Base-by-base conservation (phyloP, 2,888 invertebrate species). In the Aphrophora alni region DNA sequence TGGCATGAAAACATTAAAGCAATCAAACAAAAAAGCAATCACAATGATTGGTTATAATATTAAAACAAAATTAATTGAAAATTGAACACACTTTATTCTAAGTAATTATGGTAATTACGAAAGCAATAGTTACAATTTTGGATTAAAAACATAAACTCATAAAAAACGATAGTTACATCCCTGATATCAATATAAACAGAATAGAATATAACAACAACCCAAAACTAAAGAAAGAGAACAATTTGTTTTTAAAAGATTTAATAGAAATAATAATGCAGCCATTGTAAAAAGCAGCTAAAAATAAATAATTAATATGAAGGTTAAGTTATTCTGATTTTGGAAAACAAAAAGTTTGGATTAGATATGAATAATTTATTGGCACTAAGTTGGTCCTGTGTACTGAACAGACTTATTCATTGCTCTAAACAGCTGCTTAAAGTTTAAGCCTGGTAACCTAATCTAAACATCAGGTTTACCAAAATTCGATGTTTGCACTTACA, bases 401-500 rank as follows among this genome's bases (percentile, higher is more conserved):
- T 78, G 12, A n/a, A 59, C 21, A 59, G 2, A 59, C 21, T n/a
- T 59, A 59, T 59, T 44, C 59, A 21, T 59, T 59, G 59, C 59
- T 59, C n/a, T 59, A 59, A 59, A 59, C 59, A 59, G 59, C 78
- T 72, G 73, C 51, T 71, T 25, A 21, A 26, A 70, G 24, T 38
- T 44, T 70, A 33, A 72, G 73, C 78, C 73, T 21, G 71, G 78
- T 71, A 59, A n/a, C 73, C 59, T 78, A 78, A 24, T 73, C 59
- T 78, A 78, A 59, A 59, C n/a, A 78, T 78, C 78, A 72, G 78
- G 73, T 78, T 59, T 59, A 59, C 59, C 78, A 78, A 78, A 78
- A 78, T 73, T 78, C 78, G 72, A 73, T 73, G 78, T 73, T 78
- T 78, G 78, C 73, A 83, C 85, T 83, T 80, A 85, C 83, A 69